Percentiles rank a stretch among this genome's conserved stretches.
Conservation (phyloP, 2,888 invertebrate genomes). For the Mythimna pallens region DNA sequence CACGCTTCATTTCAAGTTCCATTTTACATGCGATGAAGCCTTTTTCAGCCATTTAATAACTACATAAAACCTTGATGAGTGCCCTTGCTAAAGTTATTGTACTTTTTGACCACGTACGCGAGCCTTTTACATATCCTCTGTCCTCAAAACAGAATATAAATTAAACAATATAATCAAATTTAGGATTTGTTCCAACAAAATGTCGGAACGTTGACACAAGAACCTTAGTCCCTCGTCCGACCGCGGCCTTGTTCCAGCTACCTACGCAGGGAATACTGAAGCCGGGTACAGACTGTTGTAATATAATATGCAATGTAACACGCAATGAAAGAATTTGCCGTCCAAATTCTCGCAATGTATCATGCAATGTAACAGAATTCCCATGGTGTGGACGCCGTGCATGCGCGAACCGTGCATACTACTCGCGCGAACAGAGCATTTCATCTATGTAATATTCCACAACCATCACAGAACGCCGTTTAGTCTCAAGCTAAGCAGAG, state of each 20-base stretch:
- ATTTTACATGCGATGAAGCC: background rate
- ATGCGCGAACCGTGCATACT: no score
- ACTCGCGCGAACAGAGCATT: no score
- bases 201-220: conserved; percentile 49
- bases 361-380: no score
- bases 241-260: conserved; percentile 37
- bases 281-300: no score
- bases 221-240: conserved; percentile 51
- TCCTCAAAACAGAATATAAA: conserved; percentile 28
- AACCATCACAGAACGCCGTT: no score
- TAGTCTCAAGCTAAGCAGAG: no score
- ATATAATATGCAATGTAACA: no score
- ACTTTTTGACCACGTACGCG: background rate
- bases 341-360: no score
- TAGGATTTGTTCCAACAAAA: conserved; percentile 47
- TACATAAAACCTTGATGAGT: background rate
- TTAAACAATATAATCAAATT: conserved; percentile 59
- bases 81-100: background rate
- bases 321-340: no score
- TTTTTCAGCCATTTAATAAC: background rate
- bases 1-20: background rate
- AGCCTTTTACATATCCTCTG: conserved; percentile 2
- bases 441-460: no score
- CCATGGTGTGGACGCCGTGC: no score
- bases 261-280: conserved; percentile 26